Base-by-base conservation (phyloP, 2,797 vertebrate genomes). In the Meda fulgida region DNA sequence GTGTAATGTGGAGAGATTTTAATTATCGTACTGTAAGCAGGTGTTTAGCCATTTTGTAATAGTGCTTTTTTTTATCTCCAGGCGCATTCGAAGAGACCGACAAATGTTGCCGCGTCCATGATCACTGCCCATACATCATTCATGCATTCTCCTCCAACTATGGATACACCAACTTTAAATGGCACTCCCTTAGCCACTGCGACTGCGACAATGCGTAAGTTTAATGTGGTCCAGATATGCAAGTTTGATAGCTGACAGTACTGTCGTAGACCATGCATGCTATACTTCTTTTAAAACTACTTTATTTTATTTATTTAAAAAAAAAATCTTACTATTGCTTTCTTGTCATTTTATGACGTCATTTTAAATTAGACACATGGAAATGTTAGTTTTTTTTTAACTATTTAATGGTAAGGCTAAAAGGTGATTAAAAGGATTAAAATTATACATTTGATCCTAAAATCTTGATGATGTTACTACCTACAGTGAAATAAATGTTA, bases 171-270 rank as follows among this genome's bases (percentile, higher is more conserved):
- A 97, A 97, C 83, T 95, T 97, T 91, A 96, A 97, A 89, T 96
- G 95, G 95, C 96, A 97, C 90, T 95, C 97, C 69, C 90, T 97
- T 91, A 96, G 94, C 89, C 96, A 97, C 90, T 99, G 98, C 1
- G 95, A 97, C 93, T 99, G 98, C 0, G 97, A 99, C 81, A 92
- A 87, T 46, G 84, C 92, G 98, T 99, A 90, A 95, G 95, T 93
- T 36, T 46, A 51, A 23, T 53, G 26, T 58, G 19, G 3, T 31
- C 14, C 43, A 77, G 31, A 72, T 19, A n/a, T 75, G 5, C 5
- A 40, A 21, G 53, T 26, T 26, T 60, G 53, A 78, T n/a, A 18
- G 46, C 9, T 51, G 48, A 55, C 34, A 19, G 31, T 18, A 26
- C 2, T 21, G 19, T 23, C 40, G 11, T 21, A 38, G 10, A 3